These are phyloP conservation scores for Stratiomys singularior DNA, from an alignment of 2,888 invertebrate genomes.

Conservation along the genomic window DNA sequence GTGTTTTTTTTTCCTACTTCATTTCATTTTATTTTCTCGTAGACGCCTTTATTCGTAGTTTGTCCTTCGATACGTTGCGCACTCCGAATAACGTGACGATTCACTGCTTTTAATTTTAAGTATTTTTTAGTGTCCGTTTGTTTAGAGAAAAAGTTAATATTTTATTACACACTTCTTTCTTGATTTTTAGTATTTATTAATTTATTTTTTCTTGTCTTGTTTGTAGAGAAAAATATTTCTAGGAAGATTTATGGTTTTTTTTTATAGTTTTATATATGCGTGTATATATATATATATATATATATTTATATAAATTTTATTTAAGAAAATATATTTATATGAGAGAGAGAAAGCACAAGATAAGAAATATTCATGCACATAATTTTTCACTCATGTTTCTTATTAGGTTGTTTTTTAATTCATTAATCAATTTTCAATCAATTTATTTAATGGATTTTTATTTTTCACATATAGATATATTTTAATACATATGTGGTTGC, in stretches of 20 bases:
- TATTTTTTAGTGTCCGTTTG: too few species aligned
- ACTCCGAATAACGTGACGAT: too few species aligned
- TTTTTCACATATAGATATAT: not conserved
- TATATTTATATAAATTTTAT: not conserved
- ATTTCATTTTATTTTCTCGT: too few species aligned
- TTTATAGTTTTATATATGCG: not conserved
- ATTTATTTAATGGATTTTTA: not conserved
- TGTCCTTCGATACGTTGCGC: too few species aligned
- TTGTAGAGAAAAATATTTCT: conserved; percentile 7
- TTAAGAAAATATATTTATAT: conserved; percentile 11
- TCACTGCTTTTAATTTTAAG: too few species aligned
- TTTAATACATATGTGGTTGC: not conserved
- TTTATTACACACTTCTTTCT: too few species aligned
- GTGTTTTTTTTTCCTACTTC: too few species aligned
- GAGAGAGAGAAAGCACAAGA: conserved; percentile 14
- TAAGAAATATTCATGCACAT: conserved; percentile 6
- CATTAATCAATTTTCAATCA: not conserved
- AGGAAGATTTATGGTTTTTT: not conserved
- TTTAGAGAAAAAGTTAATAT: too few species aligned
- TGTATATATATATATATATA: not conserved
- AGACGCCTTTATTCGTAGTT: too few species aligned
- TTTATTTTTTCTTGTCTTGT: not conserved
- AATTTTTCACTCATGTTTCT: conserved; percentile 4
- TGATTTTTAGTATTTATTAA: not conserved
- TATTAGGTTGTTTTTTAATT: not conserved